These are phyloP conservation scores for Opisthocomus hoazin DNA, from an alignment of 2,113 vertebrate species.

Conservation along the genomic window DNA sequence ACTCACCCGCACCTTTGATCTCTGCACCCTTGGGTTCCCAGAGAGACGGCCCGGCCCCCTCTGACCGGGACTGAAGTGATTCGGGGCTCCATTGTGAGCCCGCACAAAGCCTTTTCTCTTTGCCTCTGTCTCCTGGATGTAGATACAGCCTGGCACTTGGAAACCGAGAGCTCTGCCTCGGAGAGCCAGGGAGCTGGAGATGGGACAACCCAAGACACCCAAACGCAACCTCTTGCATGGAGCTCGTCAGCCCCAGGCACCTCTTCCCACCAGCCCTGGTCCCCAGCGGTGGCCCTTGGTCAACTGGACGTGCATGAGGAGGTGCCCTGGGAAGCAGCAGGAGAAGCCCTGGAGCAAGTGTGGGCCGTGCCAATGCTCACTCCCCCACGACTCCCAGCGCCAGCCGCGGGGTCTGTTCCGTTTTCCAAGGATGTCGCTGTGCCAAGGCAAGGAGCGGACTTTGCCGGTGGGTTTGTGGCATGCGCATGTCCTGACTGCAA, in stretches of 20 bases:
- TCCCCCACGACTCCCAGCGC: background rate
- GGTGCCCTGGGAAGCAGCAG: background rate
- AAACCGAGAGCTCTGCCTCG: background rate
- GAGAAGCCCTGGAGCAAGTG: fast-evolving
- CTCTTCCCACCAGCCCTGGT: background rate
- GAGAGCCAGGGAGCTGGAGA: background rate
- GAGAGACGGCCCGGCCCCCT: background rate
- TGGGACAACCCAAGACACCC: background rate
- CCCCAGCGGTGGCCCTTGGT: fast-evolving
- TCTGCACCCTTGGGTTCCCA: constrained; percentile 34
- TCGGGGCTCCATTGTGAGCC: background rate
- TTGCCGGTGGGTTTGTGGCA: background rate
- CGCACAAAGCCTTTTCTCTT: constrained; percentile 14
- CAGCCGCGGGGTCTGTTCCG: fast-evolving
- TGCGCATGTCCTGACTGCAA: fast-evolving
- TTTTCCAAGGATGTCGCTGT: background rate
- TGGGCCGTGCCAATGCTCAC: fast-evolving
- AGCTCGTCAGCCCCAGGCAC: background rate
- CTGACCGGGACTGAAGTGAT: background rate
- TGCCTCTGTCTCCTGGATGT: background rate
- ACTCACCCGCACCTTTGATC: constrained; percentile 51
- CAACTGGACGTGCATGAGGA: fast-evolving
- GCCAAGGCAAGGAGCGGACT: background rate
- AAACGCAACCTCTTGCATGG: fast-evolving
- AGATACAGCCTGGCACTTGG: background rate